These are phyloP conservation scores for Spilogale gracilis DNA, from an alignment of 2,113 vertebrate genomes.

Conservation along the genomic window DNA sequence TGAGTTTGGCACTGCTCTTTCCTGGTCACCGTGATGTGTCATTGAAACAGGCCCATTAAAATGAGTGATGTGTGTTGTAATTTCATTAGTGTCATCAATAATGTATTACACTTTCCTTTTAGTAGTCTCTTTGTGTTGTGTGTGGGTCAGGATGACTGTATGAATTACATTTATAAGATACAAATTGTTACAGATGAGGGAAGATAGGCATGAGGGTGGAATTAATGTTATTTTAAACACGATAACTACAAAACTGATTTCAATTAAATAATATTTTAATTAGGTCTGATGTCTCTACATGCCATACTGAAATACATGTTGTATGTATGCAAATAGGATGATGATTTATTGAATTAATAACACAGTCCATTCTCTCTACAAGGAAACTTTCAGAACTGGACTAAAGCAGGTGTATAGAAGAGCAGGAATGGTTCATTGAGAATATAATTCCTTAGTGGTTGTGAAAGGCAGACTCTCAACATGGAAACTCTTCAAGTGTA, in stretches of 20 bases:
- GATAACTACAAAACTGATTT: constrained; percentile 80
- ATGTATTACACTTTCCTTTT: constrained; percentile 81
- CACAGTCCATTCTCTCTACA: neutral
- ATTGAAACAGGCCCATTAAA: constrained; percentile 83
- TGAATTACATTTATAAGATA: constrained; percentile 80
- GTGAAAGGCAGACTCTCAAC: neutral
- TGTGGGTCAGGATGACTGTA: constrained; percentile 69
- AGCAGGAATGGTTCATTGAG: neutral
- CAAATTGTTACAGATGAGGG: constrained; percentile 82
- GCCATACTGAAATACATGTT: constrained; percentile 52
- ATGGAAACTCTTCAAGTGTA: neutral
- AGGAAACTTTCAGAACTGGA: constrained; percentile 40
- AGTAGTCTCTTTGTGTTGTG: constrained; percentile 76
- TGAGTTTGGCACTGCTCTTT: constrained; percentile 71
- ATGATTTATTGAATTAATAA: constrained; percentile 63
- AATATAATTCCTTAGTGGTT: neutral
- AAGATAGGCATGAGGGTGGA: constrained; percentile 80
- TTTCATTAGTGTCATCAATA: constrained; percentile 87
- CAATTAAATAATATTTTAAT: constrained; percentile 83
- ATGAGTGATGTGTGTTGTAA: constrained; percentile 86
- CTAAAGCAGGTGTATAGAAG: neutral
- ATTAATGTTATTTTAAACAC: constrained; percentile 81
- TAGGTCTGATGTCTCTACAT: constrained; percentile 68
- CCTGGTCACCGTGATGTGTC: constrained; percentile 80
- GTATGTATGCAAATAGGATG: constrained; percentile 54